Evolutionary conservation across 2,113 vertebrate species (phyloP).

Genomic region (Centrocercus urophasianus): DNA sequence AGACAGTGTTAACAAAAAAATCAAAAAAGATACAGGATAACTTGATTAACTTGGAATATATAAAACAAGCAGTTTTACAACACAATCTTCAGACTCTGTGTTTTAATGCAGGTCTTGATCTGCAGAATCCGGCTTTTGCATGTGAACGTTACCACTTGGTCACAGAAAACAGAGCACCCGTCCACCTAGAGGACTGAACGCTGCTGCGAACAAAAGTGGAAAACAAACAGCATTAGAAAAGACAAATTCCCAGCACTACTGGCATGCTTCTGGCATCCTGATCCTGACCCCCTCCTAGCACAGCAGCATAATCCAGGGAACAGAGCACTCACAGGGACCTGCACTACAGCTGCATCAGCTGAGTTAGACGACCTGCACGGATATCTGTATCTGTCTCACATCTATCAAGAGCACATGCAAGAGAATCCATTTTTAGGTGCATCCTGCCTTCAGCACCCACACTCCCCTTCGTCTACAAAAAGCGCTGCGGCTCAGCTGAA

Average conservation of each 20-base stretch:
- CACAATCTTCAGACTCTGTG: constrained; percentile 46
- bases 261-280: neutral
- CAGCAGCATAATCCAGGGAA: neutral
- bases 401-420: neutral
- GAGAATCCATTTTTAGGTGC: constrained; percentile 4
- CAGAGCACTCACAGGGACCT: neutral
- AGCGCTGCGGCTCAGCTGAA: neutral
- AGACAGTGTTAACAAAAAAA: constrained; percentile 48
- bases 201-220: constrained; percentile 45
- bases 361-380: neutral
- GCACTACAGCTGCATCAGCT: neutral
- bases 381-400: neutral
- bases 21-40: constrained; percentile 27
- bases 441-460: neutral
- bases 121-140: constrained; percentile 41
- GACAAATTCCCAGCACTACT: neutral
- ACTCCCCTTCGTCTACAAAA: neutral
- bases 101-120: constrained; percentile 46
- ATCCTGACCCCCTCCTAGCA: fast-evolving
- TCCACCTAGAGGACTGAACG: constrained; percentile 26
- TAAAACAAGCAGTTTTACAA: constrained; percentile 32
- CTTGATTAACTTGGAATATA: constrained; percentile 57
- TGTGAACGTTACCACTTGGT: constrained; percentile 2
- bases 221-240: constrained; percentile 50
- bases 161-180: constrained; percentile 55